These are phyloP conservation scores for Melinopterus prodromus DNA, from an alignment of 2,888 invertebrate genomes.

Conservation along the genomic window DNA sequence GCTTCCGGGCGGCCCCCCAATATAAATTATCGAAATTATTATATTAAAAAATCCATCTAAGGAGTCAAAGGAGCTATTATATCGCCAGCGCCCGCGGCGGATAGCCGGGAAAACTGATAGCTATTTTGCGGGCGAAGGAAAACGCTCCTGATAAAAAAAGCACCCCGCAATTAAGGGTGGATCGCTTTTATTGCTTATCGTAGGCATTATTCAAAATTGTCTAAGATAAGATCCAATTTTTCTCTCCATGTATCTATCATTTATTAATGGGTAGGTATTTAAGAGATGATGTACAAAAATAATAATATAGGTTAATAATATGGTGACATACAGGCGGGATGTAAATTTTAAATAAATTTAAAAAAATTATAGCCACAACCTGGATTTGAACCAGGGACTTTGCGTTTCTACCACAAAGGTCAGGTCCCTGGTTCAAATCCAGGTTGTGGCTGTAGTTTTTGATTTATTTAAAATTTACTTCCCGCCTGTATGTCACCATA, in stretches of 20 bases:
- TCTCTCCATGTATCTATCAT: not conserved
- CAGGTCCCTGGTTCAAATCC: too few relatives aligned
- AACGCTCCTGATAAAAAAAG: slow-evolving; percentile 35
- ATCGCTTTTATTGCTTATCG: slow-evolving; percentile 44
- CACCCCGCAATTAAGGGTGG: not conserved
- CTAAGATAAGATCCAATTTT: not conserved
- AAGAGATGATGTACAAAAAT: too few relatives aligned
- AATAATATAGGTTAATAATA: too few relatives aligned
- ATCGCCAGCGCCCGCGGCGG: slow-evolving; percentile 50
- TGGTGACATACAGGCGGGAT: too few relatives aligned
- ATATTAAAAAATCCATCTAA: slow-evolving; percentile 79
- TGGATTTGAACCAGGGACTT: too few relatives aligned
- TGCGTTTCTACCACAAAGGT: too few relatives aligned
- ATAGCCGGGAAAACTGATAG: slow-evolving; percentile 58
- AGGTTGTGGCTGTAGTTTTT: too few relatives aligned
- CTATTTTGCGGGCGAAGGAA: slow-evolving; percentile 50
- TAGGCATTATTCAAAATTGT: slow-evolving; percentile 41
- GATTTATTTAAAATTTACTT: too few relatives aligned
- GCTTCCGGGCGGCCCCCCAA: slow-evolving; percentile 36
- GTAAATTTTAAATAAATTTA: too few relatives aligned
- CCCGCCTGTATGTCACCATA: too few relatives aligned
- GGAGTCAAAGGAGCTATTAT: slow-evolving; percentile 72
- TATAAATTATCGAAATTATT: slow-evolving; percentile 72
- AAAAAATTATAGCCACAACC: too few relatives aligned
- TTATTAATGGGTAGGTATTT: too few relatives aligned